A percentile compares a stretch with the other conserved stretches of the same genome.
phyloP scores from a whole-genome alignment of 2,113 vertebrate species.

The Myocastor coypus region DNA sequence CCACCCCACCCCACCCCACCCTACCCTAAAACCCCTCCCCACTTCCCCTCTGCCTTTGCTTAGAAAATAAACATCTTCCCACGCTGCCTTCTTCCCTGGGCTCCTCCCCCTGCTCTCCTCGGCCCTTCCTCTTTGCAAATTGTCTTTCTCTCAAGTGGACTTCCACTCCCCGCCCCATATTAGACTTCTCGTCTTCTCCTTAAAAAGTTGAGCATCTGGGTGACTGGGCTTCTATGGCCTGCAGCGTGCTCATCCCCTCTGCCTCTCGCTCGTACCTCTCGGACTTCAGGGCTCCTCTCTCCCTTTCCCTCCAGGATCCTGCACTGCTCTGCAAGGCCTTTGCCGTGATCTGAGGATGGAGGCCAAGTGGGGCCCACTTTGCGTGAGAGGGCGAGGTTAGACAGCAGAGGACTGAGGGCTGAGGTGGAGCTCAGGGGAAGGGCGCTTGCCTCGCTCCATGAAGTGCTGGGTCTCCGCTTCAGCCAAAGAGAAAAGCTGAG shows the following conservation, averaged over 20 bases:
- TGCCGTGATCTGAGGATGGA: background rate
- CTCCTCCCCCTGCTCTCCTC: background rate
- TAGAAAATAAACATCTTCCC: slow-evolving; percentile 36
- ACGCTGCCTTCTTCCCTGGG: background rate
- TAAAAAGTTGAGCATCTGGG: background rate
- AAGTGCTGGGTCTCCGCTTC: background rate
- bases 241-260: background rate
- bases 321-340: background rate
- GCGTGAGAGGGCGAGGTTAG: background rate
- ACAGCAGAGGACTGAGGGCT: background rate
- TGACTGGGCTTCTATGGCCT: background rate
- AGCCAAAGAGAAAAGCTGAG: background rate
- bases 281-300: background rate
- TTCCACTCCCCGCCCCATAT: background rate
- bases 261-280: background rate
- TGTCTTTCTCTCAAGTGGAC: background rate
- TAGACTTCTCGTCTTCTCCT: background rate
- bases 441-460: background rate
- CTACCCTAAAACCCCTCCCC: background rate
- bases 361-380: background rate
- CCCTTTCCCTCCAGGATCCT: background rate
- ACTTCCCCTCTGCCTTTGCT: background rate
- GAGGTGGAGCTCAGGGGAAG: too few species aligned
- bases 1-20: background rate
- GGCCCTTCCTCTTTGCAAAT: background rate